Conservation (phyloP, 2,113 vertebrate species). For the Sapajus apella region DNA sequence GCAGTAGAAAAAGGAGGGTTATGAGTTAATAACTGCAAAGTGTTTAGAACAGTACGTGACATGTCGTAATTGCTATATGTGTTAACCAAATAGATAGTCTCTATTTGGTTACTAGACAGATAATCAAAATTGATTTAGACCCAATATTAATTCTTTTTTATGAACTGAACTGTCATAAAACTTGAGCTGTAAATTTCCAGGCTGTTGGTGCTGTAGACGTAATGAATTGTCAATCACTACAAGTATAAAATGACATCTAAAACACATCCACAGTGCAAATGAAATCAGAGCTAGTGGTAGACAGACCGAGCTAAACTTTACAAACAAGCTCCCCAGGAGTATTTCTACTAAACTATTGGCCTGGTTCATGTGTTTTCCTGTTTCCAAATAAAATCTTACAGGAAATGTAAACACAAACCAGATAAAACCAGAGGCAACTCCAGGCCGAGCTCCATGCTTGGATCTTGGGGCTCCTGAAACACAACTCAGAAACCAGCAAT, state of each 20-base stretch:
- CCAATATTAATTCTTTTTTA: constrained; percentile 64
- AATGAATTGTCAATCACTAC: constrained; percentile 67
- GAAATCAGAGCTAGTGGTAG: background rate
- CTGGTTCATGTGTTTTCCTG: background rate
- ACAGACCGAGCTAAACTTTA: background rate
- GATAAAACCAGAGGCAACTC: background rate
- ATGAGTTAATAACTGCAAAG: background rate
- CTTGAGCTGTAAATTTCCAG: constrained; percentile 64
- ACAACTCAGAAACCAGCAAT: background rate
- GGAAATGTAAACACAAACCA: background rate
- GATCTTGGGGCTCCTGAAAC: background rate
- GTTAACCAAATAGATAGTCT: constrained; percentile 44
- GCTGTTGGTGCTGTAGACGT: constrained; percentile 20
- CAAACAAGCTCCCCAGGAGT: background rate
- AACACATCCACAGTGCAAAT: background rate
- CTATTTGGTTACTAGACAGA: constrained; percentile 68
- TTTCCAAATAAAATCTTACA: background rate
- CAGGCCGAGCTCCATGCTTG: background rate
- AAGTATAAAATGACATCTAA: constrained; percentile 39
- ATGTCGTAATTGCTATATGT: constrained; percentile 30
- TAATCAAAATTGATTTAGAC: constrained; percentile 71
- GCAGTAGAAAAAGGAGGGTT: background rate
- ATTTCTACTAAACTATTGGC: background rate
- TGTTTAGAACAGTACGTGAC: constrained; percentile 23
- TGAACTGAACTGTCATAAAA: constrained; percentile 64